Percentiles rank a stretch among this genome's conserved stretches.
Evolutionary conservation across 2,113 vertebrate species (phyloP).

Genomic region (Chaetorhynchus papuensis): DNA sequence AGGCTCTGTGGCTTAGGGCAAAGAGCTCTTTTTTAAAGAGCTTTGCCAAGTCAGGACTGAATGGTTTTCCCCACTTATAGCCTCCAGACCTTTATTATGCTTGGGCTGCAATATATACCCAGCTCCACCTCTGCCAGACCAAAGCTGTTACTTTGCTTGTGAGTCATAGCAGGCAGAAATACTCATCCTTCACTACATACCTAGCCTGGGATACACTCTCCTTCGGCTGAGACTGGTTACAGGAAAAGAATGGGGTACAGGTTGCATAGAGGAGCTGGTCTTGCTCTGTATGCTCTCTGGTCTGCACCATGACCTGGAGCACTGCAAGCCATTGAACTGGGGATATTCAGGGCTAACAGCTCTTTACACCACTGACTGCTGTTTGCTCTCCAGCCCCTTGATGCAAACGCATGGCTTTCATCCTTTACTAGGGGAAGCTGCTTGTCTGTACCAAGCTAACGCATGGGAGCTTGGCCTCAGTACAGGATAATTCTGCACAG

Average conservation of each 20-base stretch:
- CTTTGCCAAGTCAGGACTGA: constrained; percentile 35
- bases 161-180: constrained; percentile 35
- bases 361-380: not conserved
- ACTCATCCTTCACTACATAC: not conserved
- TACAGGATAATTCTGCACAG: not conserved
- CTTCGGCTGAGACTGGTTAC: not conserved
- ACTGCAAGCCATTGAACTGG: not conserved
- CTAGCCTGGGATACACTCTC: not conserved
- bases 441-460: not conserved
- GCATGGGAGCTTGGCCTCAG: accelerated
- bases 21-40: not conserved
- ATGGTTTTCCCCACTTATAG: constrained; percentile 57
- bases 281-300: accelerated
- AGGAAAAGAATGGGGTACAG: not conserved
- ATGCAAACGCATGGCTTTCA: not conserved
- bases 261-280: accelerated
- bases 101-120: constrained; percentile 36
- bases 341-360: not conserved
- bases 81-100: constrained; percentile 59
- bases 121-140: constrained; percentile 24
- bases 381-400: not conserved
- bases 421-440: not conserved
- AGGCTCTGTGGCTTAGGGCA: constrained; percentile 42
- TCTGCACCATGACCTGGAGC: accelerated
- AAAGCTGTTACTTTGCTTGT: constrained; percentile 29